Percentiles rank a stretch among this genome's conserved stretches.
These are phyloP conservation scores for Sebastolobus alascanus DNA, from an alignment of 2,797 vertebrate genomes.

Conservation along the genomic window DNA sequence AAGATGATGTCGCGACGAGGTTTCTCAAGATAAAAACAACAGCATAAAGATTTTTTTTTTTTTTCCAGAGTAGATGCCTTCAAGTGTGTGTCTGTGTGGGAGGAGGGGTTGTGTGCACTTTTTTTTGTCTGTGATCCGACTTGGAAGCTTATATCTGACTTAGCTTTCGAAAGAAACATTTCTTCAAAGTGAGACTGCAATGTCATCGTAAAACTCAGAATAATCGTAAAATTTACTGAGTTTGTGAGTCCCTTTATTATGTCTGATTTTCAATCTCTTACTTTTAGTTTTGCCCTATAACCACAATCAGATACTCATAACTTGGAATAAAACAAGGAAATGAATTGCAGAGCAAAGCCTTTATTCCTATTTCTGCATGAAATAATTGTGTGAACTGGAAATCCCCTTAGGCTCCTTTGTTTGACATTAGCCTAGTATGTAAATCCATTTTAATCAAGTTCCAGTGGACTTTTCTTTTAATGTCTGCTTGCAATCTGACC, in stretches of 20 bases:
- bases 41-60: neutral
- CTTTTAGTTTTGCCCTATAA: constrained; percentile 47
- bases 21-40: constrained; percentile 11
- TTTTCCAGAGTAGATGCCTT: neutral
- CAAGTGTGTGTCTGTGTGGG: neutral
- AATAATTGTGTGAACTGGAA: constrained; percentile 64
- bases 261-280: constrained; percentile 27
- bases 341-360: constrained; percentile 54
- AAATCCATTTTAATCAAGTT: constrained; percentile 75
- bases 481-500: constrained; percentile 30
- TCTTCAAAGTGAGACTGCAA: constrained; percentile 15
- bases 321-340: constrained; percentile 21
- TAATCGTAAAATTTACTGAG: constrained; percentile 13
- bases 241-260: constrained; percentile 18
- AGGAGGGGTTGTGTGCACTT: too few relatives aligned
- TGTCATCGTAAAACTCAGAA: constrained; percentile 24
- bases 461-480: constrained; percentile 35
- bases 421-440: constrained; percentile 56
- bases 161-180: neutral
- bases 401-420: constrained; percentile 57
- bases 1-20: neutral
- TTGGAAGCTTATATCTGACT: neutral
- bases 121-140: neutral
- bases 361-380: constrained; percentile 61
- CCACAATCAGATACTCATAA: constrained; percentile 56